phyloP scores from a whole-genome alignment of 2,888 invertebrate species.

The Leptopterna dolabrata region DNA sequence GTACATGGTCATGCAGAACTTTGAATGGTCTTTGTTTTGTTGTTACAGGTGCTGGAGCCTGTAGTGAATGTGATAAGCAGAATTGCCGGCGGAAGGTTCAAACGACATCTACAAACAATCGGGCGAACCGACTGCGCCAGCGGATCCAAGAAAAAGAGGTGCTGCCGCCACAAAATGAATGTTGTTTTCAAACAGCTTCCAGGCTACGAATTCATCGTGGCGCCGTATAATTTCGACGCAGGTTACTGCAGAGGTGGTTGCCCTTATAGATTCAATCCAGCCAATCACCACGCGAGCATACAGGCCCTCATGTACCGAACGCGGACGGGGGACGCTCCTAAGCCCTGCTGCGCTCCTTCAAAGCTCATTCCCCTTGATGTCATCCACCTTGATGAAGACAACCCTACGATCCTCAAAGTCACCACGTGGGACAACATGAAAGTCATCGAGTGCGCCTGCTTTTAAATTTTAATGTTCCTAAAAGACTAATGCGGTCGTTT shows the following conservation, averaged over 20 bases:
- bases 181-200: conserved; percentile 75
- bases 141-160: conserved; percentile 65
- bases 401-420: conserved; percentile 73
- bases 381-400: conserved; percentile 74
- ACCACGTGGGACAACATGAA: conserved; percentile 79
- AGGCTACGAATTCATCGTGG: conserved; percentile 75
- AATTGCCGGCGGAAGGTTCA: background rate
- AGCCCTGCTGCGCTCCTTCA: conserved; percentile 78
- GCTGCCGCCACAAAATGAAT: conserved; percentile 76
- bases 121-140: conserved; percentile 22
- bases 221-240: conserved; percentile 78
- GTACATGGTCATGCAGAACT: no score
- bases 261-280: conserved; percentile 72
- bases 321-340: conserved; percentile 70
- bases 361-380: conserved; percentile 75
- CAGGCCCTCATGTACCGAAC: conserved; percentile 77
- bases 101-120: background rate
- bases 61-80: conserved; percentile 5
- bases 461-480: conserved; percentile 67
- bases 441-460: conserved; percentile 79
- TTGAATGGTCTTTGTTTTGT: background rate
- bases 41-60: conserved; percentile 40
- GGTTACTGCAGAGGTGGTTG: conserved; percentile 79
- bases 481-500: conserved; percentile 17
- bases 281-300: conserved; percentile 77